These are phyloP conservation scores for Neomorphus geoffroyi DNA, from an alignment of 2,797 vertebrate species.

Conservation along the genomic window DNA sequence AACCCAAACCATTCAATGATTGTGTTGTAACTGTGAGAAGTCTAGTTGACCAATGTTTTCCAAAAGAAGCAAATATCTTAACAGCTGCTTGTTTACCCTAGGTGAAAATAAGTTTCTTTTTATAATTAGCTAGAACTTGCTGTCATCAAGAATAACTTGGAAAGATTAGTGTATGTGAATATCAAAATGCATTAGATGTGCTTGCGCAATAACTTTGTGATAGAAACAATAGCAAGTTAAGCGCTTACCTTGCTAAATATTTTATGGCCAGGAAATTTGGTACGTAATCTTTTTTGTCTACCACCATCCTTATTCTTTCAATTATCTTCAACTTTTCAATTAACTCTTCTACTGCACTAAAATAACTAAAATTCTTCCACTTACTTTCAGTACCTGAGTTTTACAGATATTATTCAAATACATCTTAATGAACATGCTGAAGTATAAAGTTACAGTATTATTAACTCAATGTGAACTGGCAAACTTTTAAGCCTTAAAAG, in stretches of 20 bases:
- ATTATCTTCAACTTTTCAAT: conserved; percentile 11
- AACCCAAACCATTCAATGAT: no score
- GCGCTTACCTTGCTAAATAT: not conserved
- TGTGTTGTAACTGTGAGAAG: not conserved
- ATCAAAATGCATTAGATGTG: not conserved
- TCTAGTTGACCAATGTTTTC: not conserved
- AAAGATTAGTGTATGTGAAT: not conserved
- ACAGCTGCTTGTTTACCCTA: not conserved
- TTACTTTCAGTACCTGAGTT: not conserved
- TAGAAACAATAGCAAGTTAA: not conserved
- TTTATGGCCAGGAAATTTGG: not conserved
- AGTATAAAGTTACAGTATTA: not conserved
- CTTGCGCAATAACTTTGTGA: not conserved
- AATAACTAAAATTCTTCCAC: conserved; percentile 1
- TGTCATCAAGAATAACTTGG: not conserved
- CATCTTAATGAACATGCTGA: not conserved
- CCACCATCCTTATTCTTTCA: not conserved
- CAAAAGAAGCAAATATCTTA: not conserved
- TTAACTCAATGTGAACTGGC: not conserved
- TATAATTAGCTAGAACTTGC: not conserved
- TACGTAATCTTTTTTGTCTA: not conserved
- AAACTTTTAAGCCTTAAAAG: not conserved
- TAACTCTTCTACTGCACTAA: not conserved
- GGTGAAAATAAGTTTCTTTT: not conserved
- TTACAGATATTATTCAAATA: not conserved